phyloP scores from a whole-genome alignment of 2,113 vertebrate genomes.

The Alligator sinensis region DNA sequence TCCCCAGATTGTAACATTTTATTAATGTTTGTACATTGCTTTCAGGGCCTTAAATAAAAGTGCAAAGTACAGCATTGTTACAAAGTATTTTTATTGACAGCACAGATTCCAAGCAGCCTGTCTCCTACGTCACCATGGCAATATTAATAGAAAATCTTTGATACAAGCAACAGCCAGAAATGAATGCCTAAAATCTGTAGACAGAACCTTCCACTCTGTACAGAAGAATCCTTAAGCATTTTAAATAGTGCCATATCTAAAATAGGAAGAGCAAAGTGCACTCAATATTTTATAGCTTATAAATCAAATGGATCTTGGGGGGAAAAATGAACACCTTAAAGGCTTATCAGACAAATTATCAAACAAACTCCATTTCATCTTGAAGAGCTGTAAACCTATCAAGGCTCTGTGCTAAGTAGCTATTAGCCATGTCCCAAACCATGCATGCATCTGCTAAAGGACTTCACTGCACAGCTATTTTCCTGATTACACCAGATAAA shows the following conservation, averaged over 20 bases:
- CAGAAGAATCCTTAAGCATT: constrained; percentile 41
- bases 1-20: not conserved
- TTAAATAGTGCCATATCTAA: not conserved
- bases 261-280: constrained; percentile 13
- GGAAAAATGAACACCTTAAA: constrained; percentile 17
- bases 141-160: constrained; percentile 50
- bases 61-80: constrained; percentile 12
- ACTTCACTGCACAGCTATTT: not conserved
- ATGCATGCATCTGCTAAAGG: not conserved
- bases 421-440: not conserved
- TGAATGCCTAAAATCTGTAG: constrained; percentile 31
- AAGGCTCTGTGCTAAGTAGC: not conserved
- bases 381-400: not conserved
- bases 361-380: constrained; percentile 26
- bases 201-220: constrained; percentile 18
- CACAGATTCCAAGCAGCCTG: constrained; percentile 55
- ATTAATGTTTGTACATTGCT: constrained; percentile 53
- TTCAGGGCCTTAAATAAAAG: constrained; percentile 40
- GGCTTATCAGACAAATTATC: constrained; percentile 23
- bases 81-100: constrained; percentile 51
- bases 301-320: constrained; percentile 21
- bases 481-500: not conserved
- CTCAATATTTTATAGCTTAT: constrained; percentile 30
- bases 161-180: constrained; percentile 40
- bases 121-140: constrained; percentile 54